These are phyloP conservation scores for Hormaphis cornu DNA, from an alignment of 1,140 invertebrate species.

Conservation along the genomic window DNA sequence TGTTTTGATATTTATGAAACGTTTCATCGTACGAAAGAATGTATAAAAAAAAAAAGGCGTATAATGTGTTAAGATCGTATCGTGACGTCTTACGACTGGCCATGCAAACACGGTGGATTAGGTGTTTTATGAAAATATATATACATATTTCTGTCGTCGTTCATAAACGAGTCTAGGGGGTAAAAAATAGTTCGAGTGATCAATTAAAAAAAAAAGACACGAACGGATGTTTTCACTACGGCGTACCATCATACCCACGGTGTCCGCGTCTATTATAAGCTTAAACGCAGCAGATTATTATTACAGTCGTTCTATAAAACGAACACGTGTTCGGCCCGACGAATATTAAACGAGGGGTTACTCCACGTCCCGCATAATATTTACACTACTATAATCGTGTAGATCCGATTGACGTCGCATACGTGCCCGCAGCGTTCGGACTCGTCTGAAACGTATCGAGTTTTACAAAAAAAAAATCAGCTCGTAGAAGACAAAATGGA, in stretches of 20 bases:
- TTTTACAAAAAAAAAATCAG: background rate
- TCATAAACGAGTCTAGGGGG: background rate
- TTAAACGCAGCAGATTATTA: background rate
- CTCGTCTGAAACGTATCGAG: background rate
- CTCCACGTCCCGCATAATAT: background rate
- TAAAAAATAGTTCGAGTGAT: too few relatives aligned
- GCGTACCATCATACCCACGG: too few relatives aligned
- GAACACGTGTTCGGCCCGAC: background rate
- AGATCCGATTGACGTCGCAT: background rate
- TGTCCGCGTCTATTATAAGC: background rate
- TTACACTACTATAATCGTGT: background rate
- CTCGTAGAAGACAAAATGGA: too few relatives aligned
- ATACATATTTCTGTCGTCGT: too few relatives aligned
- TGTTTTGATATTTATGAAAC: too few relatives aligned
- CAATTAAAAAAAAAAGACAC: background rate
- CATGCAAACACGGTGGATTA: too few relatives aligned
- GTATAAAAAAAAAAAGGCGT: too few relatives aligned
- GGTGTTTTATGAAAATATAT: too few relatives aligned
- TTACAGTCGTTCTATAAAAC: background rate
- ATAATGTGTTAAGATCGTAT: too few relatives aligned
- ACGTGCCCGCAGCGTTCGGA: background rate
- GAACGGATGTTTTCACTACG: background rate
- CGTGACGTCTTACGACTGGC: too few relatives aligned
- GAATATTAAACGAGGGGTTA: too few relatives aligned
- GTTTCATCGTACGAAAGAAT: too few relatives aligned